A percentile compares a stretch with the other conserved stretches of the same genome.
phyloP scores from a whole-genome alignment of 2,888 invertebrate genomes.

The Melikaiella ostensackeni region DNA sequence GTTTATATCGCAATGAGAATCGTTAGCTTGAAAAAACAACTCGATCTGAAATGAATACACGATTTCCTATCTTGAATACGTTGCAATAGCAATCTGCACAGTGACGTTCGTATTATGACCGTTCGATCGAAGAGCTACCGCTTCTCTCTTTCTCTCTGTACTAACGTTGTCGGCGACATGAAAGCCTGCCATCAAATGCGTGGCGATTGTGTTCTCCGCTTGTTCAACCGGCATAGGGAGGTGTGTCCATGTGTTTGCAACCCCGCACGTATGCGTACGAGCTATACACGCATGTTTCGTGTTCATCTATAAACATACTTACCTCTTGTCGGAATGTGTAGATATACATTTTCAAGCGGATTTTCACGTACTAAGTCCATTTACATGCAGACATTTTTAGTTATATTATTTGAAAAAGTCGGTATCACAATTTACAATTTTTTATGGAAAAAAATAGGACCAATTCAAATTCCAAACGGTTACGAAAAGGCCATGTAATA shows the following conservation, averaged over 20 bases:
- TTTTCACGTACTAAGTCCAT: neutral
- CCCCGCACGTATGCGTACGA: neutral
- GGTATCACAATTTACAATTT: too few species aligned
- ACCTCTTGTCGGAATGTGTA: conserved; percentile 20
- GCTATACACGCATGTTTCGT: conserved; percentile 13
- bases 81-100: conserved; percentile 60
- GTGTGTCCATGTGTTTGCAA: conserved; percentile 36
- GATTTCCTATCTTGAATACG: conserved; percentile 52
- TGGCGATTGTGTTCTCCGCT: conserved; percentile 64
- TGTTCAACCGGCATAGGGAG: conserved; percentile 26
- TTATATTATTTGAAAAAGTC: neutral
- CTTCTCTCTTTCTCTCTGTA: conserved; percentile 43
- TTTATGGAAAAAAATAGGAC: too few species aligned
- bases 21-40: conserved; percentile 32
- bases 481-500: too few species aligned
- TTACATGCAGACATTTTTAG: neutral
- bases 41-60: conserved; percentile 42
- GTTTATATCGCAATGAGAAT: conserved; percentile 40
- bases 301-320: conserved; percentile 39
- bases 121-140: conserved; percentile 53
- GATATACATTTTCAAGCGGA: neutral
- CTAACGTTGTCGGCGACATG: conserved; percentile 66
- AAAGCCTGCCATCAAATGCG: conserved; percentile 68
- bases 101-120: conserved; percentile 61
- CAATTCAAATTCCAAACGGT: too few species aligned